Conservation (phyloP, 1,140 invertebrate genomes). For the Bilobella aurantiaca region DNA sequence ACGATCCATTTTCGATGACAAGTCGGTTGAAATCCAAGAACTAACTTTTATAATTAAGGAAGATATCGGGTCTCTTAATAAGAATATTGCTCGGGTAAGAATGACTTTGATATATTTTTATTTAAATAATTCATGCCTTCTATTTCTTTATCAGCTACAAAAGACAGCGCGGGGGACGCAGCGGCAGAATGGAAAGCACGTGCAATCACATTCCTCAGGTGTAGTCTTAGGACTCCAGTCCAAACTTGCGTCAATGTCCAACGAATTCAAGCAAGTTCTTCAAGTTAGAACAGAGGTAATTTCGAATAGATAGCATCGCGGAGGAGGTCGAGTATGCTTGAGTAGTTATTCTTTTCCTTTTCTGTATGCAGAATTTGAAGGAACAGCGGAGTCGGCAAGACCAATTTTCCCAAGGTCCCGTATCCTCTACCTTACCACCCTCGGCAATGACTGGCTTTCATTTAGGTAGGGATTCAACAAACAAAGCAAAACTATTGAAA, state of each 20-base stretch:
- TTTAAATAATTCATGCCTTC: slow-evolving; percentile 7
- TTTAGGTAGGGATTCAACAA: slow-evolving; percentile 45
- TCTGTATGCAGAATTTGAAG: slow-evolving; percentile 70
- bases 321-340: background rate
- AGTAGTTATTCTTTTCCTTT: background rate
- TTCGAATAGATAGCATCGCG: background rate
- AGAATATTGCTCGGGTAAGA: slow-evolving; percentile 71
- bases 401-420: slow-evolving; percentile 75
- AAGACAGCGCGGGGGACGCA: slow-evolving; percentile 34
- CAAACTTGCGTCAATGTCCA: slow-evolving; percentile 90
- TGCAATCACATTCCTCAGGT: slow-evolving; percentile 89
- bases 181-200: slow-evolving; percentile 56
- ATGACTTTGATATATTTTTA: slow-evolving; percentile 3
- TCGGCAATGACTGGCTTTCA: slow-evolving; percentile 52
- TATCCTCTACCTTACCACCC: slow-evolving; percentile 59
- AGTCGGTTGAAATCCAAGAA: slow-evolving; percentile 91
- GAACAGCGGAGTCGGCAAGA: slow-evolving; percentile 86
- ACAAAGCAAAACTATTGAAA: too few species aligned
- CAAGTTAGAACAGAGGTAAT: slow-evolving; percentile 74
- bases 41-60: slow-evolving; percentile 95
- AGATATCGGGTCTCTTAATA: slow-evolving; percentile 86
- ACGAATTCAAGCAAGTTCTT: slow-evolving; percentile 87
- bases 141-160: slow-evolving; percentile 38
- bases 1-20: slow-evolving; percentile 93
- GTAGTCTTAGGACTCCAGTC: slow-evolving; percentile 90